These are phyloP conservation scores for Aspidoscelis tigris DNA, from an alignment of 2,113 vertebrate species.

Conservation along the genomic window DNA sequence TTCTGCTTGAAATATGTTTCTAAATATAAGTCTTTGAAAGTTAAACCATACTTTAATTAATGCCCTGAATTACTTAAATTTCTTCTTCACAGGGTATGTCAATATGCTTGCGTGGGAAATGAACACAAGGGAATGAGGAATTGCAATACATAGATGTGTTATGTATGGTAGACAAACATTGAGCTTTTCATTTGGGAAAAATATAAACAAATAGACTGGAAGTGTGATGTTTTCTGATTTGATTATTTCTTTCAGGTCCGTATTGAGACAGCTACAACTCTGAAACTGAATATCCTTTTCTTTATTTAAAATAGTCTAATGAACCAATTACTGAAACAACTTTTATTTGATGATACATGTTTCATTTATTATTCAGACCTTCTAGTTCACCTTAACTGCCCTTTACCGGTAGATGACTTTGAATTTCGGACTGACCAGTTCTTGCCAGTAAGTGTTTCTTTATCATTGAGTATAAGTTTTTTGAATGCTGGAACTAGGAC, in stretches of 20 bases:
- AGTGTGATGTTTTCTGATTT: not conserved
- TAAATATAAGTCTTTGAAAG: not conserved
- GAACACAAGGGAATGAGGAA: not conserved
- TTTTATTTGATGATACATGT: not conserved
- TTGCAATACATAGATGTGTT: not conserved
- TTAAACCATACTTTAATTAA: not conserved
- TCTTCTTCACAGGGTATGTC: not conserved
- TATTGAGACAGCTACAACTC: constrained; percentile 94
- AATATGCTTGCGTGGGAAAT: not conserved
- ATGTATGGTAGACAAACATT: not conserved
- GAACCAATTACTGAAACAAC: constrained; percentile 6
- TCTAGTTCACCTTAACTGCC: constrained; percentile 78
- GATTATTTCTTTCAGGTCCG: constrained; percentile 85
- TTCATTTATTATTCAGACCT: not conserved
- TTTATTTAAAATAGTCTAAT: constrained; percentile 18
- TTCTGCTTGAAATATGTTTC: too few species aligned
- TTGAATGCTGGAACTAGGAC: not conserved
- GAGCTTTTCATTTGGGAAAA: not conserved
- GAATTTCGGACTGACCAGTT: constrained; percentile 98
- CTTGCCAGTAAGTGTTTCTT: constrained; percentile 85
- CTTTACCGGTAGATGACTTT: constrained; percentile 94
- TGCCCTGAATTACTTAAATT: too few species aligned
- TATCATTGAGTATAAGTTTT: not conserved
- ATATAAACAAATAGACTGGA: rapidly evolving
- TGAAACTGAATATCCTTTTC: constrained; percentile 98